A percentile compares a stretch with the other conserved stretches of the same genome.
phyloP scores from a whole-genome alignment of 1,140 invertebrate genomes.

The Drosophila punjabiensis region DNA sequence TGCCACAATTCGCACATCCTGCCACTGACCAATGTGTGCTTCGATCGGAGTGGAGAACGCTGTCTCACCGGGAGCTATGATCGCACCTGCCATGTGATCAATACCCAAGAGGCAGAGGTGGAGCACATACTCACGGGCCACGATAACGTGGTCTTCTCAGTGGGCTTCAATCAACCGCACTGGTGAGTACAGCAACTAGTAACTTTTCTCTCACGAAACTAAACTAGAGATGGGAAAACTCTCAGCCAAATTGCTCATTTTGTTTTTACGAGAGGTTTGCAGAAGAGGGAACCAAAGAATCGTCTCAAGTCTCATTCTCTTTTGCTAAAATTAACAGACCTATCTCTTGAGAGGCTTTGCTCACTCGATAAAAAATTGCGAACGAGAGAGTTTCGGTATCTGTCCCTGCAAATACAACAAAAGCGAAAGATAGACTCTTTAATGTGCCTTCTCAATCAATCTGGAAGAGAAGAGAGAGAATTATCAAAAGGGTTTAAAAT shows the following conservation, averaged over 20 bases:
- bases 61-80: conserved; percentile 94
- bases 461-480: no score
- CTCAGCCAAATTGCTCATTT: no score
- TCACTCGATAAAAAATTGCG: no score
- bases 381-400: no score
- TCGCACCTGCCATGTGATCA: conserved; percentile 93
- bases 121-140: conserved; percentile 90
- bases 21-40: conserved; percentile 92
- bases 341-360: no score
- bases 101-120: conserved; percentile 90
- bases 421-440: no score
- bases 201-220: not conserved
- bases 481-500: not conserved
- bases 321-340: no score
- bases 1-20: conserved; percentile 91
- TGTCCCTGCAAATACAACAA: no score
- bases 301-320: no score
- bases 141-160: conserved; percentile 92
- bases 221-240: not conserved
- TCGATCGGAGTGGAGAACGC: conserved; percentile 90
- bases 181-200: conserved; percentile 86
- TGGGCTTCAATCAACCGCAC: conserved; percentile 91
- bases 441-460: no score
- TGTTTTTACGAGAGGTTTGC: no score
- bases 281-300: no score